Evolutionary conservation across 1,140 invertebrate species (phyloP).

Genomic region (Zaprionus ghesquierei): DNA sequence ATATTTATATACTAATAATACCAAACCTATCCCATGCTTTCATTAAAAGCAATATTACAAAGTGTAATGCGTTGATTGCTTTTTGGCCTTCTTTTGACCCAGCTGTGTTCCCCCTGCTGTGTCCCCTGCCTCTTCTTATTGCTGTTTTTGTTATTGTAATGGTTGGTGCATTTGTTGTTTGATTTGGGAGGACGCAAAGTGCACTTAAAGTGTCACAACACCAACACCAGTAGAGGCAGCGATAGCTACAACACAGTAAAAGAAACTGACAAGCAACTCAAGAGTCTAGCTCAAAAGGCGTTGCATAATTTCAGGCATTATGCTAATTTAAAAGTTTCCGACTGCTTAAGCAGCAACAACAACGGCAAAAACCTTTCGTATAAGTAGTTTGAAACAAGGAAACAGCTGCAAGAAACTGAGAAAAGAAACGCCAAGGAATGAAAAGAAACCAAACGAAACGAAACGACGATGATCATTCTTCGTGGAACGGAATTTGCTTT

Average conservation of each 20-base stretch:
- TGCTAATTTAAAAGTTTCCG: constrained; percentile 74
- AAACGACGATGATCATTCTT: constrained; percentile 61
- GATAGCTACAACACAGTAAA: background rate
- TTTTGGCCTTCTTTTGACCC: constrained; percentile 26
- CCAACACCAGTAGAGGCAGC: constrained; percentile 14
- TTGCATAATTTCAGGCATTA: constrained; percentile 78
- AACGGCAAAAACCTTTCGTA: constrained; percentile 28
- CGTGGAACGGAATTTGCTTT: constrained; percentile 62
- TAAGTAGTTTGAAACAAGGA: constrained; percentile 58
- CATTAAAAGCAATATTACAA: constrained; percentile 52
- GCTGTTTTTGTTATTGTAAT: constrained; percentile 14
- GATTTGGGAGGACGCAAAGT: constrained; percentile 57
- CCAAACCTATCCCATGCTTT: background rate
- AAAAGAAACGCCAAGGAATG: constrained; percentile 8
- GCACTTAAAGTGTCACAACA: constrained; percentile 62
- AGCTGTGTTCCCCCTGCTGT: constrained; percentile 7
- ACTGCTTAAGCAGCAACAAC: constrained; percentile 40
- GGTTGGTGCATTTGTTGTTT: constrained; percentile 41
- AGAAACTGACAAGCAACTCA: constrained; percentile 24
- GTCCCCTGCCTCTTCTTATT: background rate
- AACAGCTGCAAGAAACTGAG: constrained; percentile 28
- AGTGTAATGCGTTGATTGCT: constrained; percentile 74
- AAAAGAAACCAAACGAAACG: background rate
- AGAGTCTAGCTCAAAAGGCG: constrained; percentile 47
- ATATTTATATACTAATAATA: background rate